Percentiles rank a stretch among this genome's conserved stretches.
These are phyloP conservation scores for Drosophila kambysellisi DNA, from an alignment of 2,888 invertebrate species.

Conservation along the genomic window DNA sequence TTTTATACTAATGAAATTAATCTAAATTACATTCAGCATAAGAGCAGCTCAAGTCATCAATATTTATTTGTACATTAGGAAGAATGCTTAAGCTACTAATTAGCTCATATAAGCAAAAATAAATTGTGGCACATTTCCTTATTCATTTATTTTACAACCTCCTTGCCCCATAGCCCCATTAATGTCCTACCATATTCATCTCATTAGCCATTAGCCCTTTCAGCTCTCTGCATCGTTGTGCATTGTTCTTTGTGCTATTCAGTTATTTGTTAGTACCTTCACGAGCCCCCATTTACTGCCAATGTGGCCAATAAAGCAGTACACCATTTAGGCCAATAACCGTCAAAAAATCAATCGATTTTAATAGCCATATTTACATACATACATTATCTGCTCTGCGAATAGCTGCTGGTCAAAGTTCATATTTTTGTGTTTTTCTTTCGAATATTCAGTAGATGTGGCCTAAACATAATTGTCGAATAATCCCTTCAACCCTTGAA, in stretches of 20 bases:
- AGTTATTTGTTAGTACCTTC: conserved; percentile 72
- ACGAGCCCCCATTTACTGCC: conserved; percentile 44
- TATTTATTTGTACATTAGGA: conserved; percentile 38
- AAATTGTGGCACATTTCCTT: not conserved
- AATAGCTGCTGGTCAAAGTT: conserved; percentile 3
- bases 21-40: not conserved
- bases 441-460: not conserved
- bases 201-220: conserved; percentile 42
- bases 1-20: not conserved
- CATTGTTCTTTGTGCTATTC: conserved; percentile 56
- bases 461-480: not conserved
- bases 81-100: conserved; percentile 42
- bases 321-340: conserved; percentile 36
- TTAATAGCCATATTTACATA: conserved; percentile 50
- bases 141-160: conserved; percentile 21
- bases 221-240: conserved; percentile 47
- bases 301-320: conserved; percentile 32
- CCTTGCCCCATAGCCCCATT: not conserved
- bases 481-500: not conserved
- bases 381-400: conserved; percentile 23
- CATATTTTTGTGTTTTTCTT: not conserved
- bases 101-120: conserved; percentile 32
- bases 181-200: conserved; percentile 9
- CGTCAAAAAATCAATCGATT: conserved; percentile 66
- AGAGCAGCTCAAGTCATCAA: not conserved